Evolutionary conservation across 92 coral and sea anemone species (phyloP).

Genomic region (Hydrozoanthus gracilis): DNA sequence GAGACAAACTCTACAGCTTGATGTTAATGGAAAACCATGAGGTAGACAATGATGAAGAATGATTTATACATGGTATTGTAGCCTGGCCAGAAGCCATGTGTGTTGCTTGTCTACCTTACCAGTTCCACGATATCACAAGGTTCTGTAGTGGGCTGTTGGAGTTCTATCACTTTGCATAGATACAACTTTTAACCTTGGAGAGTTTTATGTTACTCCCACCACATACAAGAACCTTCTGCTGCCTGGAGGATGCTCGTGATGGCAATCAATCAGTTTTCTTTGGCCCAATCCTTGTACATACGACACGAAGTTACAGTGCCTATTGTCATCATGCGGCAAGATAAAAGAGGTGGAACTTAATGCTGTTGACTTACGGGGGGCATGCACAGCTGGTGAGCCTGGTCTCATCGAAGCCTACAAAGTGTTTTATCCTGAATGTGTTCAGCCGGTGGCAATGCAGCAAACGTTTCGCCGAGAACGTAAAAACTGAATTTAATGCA

Average conservation of each 20-base stretch:
- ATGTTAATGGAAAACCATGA: constrained; percentile 62
- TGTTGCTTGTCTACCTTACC: constrained; percentile 60
- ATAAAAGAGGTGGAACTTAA: constrained; percentile 63
- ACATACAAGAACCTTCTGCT: constrained; percentile 57
- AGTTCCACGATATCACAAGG: constrained; percentile 63
- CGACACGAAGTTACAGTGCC: constrained; percentile 59
- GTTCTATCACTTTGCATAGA: constrained; percentile 51
- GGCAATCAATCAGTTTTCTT: constrained; percentile 52
- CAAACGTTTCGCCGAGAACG: constrained; percentile 59
- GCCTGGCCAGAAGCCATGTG: constrained; percentile 78
- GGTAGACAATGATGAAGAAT: constrained; percentile 28
- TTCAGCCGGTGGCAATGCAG: constrained; percentile 56
- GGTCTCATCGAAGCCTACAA: constrained; percentile 59
- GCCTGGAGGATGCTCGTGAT: constrained; percentile 50
- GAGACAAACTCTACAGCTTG: constrained; percentile 61
- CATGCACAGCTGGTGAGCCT: constrained; percentile 68
- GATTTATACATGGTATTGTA: constrained; percentile 58
- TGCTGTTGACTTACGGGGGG: constrained; percentile 56
- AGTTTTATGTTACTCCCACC: constrained; percentile 69
- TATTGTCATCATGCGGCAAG: constrained; percentile 65
- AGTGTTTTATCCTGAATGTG: constrained; percentile 62
- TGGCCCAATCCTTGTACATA: constrained; percentile 69
- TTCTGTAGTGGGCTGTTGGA: constrained; percentile 48
- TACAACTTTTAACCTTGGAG: constrained; percentile 70
- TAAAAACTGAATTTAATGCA: constrained; percentile 41